Evolutionary conservation across 2,888 invertebrate species (phyloP), one percentile per base, ranked within the genome.

Genomic region (Crioceris asparagi): DNA sequence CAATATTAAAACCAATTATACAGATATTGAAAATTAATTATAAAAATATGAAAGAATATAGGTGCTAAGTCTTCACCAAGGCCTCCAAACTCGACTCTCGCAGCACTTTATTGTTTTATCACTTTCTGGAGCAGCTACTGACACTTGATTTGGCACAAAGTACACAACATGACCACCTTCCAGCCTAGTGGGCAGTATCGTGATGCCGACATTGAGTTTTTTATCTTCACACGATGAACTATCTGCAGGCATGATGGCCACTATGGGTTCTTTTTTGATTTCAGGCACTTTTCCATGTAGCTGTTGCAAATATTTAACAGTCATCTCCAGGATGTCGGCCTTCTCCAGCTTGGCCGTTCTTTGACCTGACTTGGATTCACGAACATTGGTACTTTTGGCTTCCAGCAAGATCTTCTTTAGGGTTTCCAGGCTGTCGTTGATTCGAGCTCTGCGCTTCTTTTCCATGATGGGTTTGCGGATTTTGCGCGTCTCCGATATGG

Each of bases 251-350:
- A 48, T 41, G 8, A 54, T 46, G 32, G 33, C 30, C 3, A 45
- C 29, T 4, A 40, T 29, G 7, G 32, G 35, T 30, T 39, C 49
- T 43, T 36, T 52, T 12, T 43, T 42, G 3, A 31, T 11, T 23
- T 19, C 14, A 26, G 31, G 2, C 12, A 14, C 11, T 46, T 56
- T 58, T n/a, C 48, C 52, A 39, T 70, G 70, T 2, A 77, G 57
- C 32, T 66, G 64, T 47, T 72, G 68, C 8, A 78, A 55, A 53
- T 75, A 73, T 26, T 66, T 59, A 5, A 77, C 76, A 0, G 76
- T 75, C 69, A 76, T 68, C 54, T 77, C 76, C 23, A 77, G 52
- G 35, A 77, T 75, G 52, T 77, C 76, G 0, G 77, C 77, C 54
- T 77, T 77, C 56, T 77, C 77, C 50, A 76, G 57, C 59, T 77